Evolutionary conservation across 2,888 invertebrate species (phyloP).

Genomic region (Tetragnatha montana): DNA sequence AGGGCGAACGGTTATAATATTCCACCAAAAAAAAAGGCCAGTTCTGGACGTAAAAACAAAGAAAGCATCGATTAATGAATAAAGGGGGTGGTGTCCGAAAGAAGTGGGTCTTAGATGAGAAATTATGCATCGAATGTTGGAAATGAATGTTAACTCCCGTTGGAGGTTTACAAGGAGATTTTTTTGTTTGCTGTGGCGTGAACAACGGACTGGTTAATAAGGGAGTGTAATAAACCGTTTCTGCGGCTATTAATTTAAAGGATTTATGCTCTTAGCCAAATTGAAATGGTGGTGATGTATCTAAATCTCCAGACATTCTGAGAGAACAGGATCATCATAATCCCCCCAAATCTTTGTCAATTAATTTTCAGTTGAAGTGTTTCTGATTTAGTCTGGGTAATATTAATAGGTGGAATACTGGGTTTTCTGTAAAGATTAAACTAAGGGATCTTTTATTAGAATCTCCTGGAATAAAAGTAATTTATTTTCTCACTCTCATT

Average conservation of each 20-base stretch:
- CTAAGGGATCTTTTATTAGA: too few relatives aligned
- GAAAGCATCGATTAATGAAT: constrained; percentile 29
- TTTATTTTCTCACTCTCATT: too few relatives aligned
- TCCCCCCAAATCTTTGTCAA: background rate
- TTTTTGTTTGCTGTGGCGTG: constrained; percentile 21
- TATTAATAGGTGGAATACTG: too few relatives aligned
- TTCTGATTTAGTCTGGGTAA: background rate
- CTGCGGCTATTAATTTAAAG: background rate
- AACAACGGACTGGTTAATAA: background rate
- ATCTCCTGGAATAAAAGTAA: too few relatives aligned
- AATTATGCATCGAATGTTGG: background rate
- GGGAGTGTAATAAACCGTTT: background rate
- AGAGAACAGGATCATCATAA: background rate
- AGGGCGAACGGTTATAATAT: constrained; percentile 56
- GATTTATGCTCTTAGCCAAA: background rate
- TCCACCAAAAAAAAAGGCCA: constrained; percentile 15
- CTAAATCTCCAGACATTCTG: background rate
- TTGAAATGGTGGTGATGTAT: background rate
- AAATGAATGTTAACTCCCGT: background rate
- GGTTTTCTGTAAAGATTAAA: too few relatives aligned
- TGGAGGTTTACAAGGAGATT: constrained; percentile 8
- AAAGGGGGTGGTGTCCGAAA: constrained; percentile 5
- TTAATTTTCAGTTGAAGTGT: background rate
- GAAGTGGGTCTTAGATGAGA: background rate
- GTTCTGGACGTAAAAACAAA: constrained; percentile 20